phyloP scores from a whole-genome alignment of 2,113 vertebrate species.

The Lipophrys pholis region DNA sequence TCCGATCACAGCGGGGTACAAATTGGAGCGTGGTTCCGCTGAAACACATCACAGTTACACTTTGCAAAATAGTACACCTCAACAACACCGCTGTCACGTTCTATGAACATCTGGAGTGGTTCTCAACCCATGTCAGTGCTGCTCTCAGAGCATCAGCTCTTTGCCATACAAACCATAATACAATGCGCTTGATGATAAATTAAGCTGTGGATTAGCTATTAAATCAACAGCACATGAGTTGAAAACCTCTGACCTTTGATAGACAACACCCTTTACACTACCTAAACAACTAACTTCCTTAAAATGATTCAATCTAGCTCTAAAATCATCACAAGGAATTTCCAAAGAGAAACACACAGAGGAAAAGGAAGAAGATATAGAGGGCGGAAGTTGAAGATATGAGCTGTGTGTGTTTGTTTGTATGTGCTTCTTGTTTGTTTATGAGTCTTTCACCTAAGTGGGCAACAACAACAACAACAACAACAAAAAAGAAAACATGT shows the following conservation, averaged over 20 bases:
- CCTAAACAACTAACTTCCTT: slow-evolving; percentile 15
- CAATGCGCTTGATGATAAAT: too few species aligned
- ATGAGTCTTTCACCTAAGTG: slow-evolving; percentile 81
- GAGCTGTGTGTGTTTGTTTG: slow-evolving; percentile 39
- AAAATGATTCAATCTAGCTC: neutral
- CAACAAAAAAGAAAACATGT: slow-evolving; percentile 66
- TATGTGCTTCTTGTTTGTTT: slow-evolving; percentile 34
- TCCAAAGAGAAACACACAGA: slow-evolving; percentile 35
- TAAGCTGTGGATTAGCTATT: neutral
- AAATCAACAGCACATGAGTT: slow-evolving; percentile 11
- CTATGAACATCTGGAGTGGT: slow-evolving; percentile 1
- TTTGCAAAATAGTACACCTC: slow-evolving; percentile 52
- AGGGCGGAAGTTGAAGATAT: slow-evolving; percentile 21
- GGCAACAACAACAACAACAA: slow-evolving; percentile 65
- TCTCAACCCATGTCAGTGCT: slow-evolving; percentile 39
- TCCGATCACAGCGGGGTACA: slow-evolving; percentile 87
- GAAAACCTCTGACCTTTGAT: slow-evolving; percentile 39
- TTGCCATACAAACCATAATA: too few species aligned
- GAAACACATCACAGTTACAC: slow-evolving; percentile 78
- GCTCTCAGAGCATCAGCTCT: neutral
- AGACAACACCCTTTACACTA: slow-evolving; percentile 1
- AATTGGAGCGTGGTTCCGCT: slow-evolving; percentile 85
- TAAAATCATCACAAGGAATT: slow-evolving; percentile 23
- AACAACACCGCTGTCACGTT: neutral
- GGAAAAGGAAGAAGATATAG: slow-evolving; percentile 31